Evolutionary conservation across 2,888 invertebrate genomes (phyloP).

Genomic region (Lymantria dispar): DNA sequence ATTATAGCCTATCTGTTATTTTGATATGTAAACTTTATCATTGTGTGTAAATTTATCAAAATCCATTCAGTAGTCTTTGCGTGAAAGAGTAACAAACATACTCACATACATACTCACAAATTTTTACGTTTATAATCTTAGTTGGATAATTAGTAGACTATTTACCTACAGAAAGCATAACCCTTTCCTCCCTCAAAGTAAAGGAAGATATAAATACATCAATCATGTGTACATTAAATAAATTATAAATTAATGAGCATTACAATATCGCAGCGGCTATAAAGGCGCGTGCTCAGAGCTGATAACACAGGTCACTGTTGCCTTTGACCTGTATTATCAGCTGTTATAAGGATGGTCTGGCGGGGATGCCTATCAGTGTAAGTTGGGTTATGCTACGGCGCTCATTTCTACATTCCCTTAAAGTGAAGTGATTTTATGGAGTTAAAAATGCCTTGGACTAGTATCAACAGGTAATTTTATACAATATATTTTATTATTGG

Average conservation of each 20-base stretch:
- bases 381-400: slow-evolving; percentile 59
- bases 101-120: too few species aligned
- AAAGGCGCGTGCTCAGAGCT: slow-evolving; percentile 65
- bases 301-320: slow-evolving; percentile 73
- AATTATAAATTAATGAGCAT: slow-evolving; percentile 36
- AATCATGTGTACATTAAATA: not conserved
- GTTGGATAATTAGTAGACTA: too few species aligned
- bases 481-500: slow-evolving; percentile 1
- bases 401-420: slow-evolving; percentile 67
- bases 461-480: slow-evolving; percentile 66
- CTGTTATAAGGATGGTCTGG: slow-evolving; percentile 58
- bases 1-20: too few species aligned
- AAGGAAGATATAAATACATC: not conserved
- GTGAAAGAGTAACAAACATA: too few species aligned
- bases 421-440: slow-evolving; percentile 65
- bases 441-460: slow-evolving; percentile 74
- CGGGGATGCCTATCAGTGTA: slow-evolving; percentile 49
- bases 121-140: too few species aligned
- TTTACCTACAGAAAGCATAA: too few species aligned
- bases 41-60: too few species aligned
- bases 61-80: too few species aligned
- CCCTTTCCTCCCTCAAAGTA: not conserved
- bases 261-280: slow-evolving; percentile 33
- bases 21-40: too few species aligned
- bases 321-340: too few species aligned